Base-by-base conservation (phyloP, 2,797 vertebrate species). In the Pogonophryne albipinna region DNA sequence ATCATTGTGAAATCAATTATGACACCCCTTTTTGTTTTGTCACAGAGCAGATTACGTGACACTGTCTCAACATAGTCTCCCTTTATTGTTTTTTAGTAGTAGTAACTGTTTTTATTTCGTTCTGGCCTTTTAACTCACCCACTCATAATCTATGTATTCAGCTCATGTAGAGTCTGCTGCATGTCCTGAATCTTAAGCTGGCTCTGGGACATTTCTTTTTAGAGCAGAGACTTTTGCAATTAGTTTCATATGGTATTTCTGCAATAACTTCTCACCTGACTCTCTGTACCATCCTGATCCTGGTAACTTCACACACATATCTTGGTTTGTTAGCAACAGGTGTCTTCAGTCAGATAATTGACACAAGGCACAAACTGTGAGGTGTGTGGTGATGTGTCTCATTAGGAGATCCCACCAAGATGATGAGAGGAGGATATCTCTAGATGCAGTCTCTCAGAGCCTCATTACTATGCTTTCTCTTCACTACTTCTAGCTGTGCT, bases 111-210 rank as follows among this genome's bases (percentile, higher is more conserved):
- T 62, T 74, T 42, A 46, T 61, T 57, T 51, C 19, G 3, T 58
- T 59, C 65, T 50, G 53, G 66, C n/a, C 34, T 59, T 59, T 62
- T 27, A 58, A 4, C 31, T 62, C 41, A 1, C 57, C 55, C 66
- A 73, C 68, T 6, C 17, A 3, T 71, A 71, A 16, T 45, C 49
- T 70, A 61, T 66, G 63, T 55, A 87, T 80, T 66, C 75, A 15
- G 53, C 38, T 71, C 58, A 45, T 67, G 71, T 72, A 15, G 38
- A 60, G 47, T 46, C 57, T 10, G n/a, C 51, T 47, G 41, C 50
- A 51, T 66, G 57, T 71, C 58, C 59, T 80, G 81, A 86, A 78
- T 83, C 62, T 74, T 45, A 85, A 86, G 17, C 38, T 23, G 63
- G 20, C 6, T 20, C 57, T 63, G 66, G 34, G 57, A 46, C 16